These are phyloP conservation scores for Amblyteles armatorius DNA, from an alignment of 2,888 invertebrate genomes.

Conservation along the genomic window DNA sequence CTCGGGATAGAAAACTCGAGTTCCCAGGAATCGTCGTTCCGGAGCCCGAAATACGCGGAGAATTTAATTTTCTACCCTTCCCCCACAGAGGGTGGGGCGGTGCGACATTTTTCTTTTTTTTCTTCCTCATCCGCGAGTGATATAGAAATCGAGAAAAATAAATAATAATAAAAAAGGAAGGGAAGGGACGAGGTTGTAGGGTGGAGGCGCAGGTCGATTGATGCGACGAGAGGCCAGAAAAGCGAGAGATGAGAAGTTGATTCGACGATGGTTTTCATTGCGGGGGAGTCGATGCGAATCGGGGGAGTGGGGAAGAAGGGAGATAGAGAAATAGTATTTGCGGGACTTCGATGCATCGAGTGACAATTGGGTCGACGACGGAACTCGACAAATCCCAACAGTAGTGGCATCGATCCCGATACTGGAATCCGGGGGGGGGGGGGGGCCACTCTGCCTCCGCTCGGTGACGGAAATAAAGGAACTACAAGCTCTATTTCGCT, in stretches of 20 bases:
- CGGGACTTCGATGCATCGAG: conserved; percentile 59
- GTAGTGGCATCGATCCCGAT: conserved; percentile 18
- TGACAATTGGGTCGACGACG: conserved; percentile 67
- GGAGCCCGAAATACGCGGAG: conserved; percentile 58
- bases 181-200: not conserved
- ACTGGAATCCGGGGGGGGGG: not conserved
- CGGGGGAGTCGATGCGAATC: conserved; percentile 39
- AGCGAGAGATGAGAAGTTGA: conserved; percentile 47
- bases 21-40: conserved; percentile 44
- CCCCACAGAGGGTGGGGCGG: not conserved
- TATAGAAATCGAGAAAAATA: conserved; percentile 53
- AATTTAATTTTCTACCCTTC: conserved; percentile 64
- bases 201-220: conserved; percentile 40
- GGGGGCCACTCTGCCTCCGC: conserved; percentile 4
- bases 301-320: conserved; percentile 16
- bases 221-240: conserved; percentile 31
- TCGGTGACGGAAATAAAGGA: conserved; percentile 29
- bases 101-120: conserved; percentile 49
- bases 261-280: conserved; percentile 42
- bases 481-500: conserved; percentile 27
- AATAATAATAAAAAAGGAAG: not conserved
- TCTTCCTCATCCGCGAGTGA: conserved; percentile 6
- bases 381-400: conserved; percentile 54
- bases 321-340: conserved; percentile 52
- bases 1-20: conserved; percentile 35